These are phyloP conservation scores for Aphidoletes aphidimyza DNA, from an alignment of 2,888 invertebrate species.

Conservation along the genomic window DNA sequence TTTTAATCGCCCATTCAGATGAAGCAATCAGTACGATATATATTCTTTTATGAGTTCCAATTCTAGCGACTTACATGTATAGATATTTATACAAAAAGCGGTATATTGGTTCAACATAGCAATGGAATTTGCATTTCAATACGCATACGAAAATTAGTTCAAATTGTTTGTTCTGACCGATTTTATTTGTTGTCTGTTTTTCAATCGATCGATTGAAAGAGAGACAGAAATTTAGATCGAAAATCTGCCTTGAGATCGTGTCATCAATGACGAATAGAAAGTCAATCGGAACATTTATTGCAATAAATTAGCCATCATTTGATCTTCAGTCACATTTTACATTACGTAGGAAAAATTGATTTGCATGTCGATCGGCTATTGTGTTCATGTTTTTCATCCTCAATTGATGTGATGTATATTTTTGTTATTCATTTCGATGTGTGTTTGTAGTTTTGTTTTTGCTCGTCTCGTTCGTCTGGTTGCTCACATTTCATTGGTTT, in stretches of 20 bases:
- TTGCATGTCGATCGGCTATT: background rate
- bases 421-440: background rate
- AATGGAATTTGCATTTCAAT: slow-evolving; percentile 34
- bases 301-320: slow-evolving; percentile 45
- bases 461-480: no score
- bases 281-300: slow-evolving; percentile 3
- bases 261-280: background rate
- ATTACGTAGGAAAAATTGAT: background rate
- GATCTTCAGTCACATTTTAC: slow-evolving; percentile 15
- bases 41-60: no score
- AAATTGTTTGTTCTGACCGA: background rate
- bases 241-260: background rate
- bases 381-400: background rate
- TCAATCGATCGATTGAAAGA: no score
- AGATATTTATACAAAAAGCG: background rate
- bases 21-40: no score
- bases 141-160: background rate
- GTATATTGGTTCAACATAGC: background rate
- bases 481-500: background rate
- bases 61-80: no score
- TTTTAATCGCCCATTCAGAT: background rate
- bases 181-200: no score
- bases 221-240: no score
- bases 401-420: background rate
- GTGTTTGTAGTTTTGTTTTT: no score